phyloP scores from a whole-genome alignment of 2,113 vertebrate species.

The Microtus pennsylvanicus region DNA sequence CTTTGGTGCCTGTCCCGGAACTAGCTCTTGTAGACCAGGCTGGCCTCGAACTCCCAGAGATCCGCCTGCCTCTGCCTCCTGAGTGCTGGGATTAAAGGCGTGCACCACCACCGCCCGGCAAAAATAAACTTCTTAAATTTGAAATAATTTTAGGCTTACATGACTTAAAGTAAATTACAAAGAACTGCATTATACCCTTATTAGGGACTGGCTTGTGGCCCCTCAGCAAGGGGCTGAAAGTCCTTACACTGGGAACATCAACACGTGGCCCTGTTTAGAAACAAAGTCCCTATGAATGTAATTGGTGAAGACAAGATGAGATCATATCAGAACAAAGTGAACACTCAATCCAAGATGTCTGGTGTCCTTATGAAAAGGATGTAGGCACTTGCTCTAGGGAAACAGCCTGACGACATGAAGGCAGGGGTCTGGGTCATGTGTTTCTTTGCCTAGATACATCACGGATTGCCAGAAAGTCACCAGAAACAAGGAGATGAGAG shows the following conservation, averaged over 20 bases:
- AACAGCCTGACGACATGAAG: neutral
- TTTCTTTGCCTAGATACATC: neutral
- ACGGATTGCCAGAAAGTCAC: neutral
- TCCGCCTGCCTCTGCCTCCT: too few relatives aligned
- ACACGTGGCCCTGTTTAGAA: neutral
- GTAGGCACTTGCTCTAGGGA: neutral
- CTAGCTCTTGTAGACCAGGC: too few relatives aligned
- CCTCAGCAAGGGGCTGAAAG: neutral
- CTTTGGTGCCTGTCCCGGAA: too few relatives aligned
- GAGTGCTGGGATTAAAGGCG: too few relatives aligned
- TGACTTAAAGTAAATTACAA: neutral
- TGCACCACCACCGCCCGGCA: too few relatives aligned
- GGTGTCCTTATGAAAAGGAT: neutral
- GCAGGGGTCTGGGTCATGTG: neutral
- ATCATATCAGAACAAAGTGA: neutral
- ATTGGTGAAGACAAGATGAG: neutral
- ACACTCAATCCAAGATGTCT: too few relatives aligned
- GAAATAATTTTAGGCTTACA: constrained; percentile 15
- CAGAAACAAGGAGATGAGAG: neutral
- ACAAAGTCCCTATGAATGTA: neutral
- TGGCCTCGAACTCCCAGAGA: too few relatives aligned
- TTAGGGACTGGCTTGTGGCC: neutral
- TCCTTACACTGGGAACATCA: neutral
- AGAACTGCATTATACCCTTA: neutral
- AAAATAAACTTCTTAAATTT: neutral